phyloP scores from a whole-genome alignment of 1,140 invertebrate genomes.

The Branchinecta lynchi region DNA sequence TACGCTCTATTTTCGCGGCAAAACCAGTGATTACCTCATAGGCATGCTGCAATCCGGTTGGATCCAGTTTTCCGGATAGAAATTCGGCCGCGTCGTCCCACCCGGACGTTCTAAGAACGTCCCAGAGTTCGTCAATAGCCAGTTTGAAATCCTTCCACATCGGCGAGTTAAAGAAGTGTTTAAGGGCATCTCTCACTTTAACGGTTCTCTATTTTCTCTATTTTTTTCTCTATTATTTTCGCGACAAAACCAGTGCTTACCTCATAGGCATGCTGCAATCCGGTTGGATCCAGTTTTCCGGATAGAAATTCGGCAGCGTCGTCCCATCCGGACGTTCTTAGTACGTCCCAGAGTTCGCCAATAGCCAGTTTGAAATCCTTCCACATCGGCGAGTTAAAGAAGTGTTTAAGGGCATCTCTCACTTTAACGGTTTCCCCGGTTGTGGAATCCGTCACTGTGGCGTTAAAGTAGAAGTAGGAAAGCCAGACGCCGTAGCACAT shows the following conservation, averaged over 20 bases:
- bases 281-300: conserved; percentile 58
- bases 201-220: too few relatives aligned
- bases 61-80: conserved; percentile 58
- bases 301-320: conserved; percentile 69
- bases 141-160: conserved; percentile 55
- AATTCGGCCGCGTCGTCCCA: conserved; percentile 66
- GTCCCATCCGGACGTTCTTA: conserved; percentile 58
- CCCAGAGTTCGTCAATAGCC: conserved; percentile 54
- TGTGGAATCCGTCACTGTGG: conserved; percentile 54
- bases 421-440: conserved; percentile 74
- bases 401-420: conserved; percentile 70
- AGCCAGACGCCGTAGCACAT: conserved; percentile 57
- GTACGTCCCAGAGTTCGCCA: conserved; percentile 53
- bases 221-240: too few relatives aligned
- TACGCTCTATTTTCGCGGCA: too few relatives aligned
- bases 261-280: conserved; percentile 75
- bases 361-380: conserved; percentile 54
- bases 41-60: conserved; percentile 73
- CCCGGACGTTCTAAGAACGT: conserved; percentile 56
- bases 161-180: conserved; percentile 78
- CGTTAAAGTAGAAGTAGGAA: conserved; percentile 76
- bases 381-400: conserved; percentile 71
- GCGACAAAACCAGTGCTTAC: conserved; percentile 32
- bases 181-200: conserved; percentile 65
- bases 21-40: conserved; percentile 45